Base-by-base conservation (phyloP, 2,888 invertebrate genomes). In the Toxonevra muliebris region DNA sequence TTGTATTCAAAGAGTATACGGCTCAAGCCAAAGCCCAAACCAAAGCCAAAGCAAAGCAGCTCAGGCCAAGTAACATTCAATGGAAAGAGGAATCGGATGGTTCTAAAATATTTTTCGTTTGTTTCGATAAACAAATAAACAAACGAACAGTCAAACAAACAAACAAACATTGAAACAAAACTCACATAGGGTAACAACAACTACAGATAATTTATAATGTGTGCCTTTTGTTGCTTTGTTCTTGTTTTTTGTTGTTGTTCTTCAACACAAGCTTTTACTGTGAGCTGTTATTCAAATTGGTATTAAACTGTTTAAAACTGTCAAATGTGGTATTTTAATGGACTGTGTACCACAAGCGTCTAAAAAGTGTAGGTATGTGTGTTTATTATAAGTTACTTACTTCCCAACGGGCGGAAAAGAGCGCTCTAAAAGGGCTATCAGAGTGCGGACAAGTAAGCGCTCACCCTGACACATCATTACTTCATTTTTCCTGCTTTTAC, bases 311-410 rank as follows among this genome's bases (percentile, higher is more conserved):
- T 48, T 30, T 58, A 59, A 66, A 50, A 57, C 48, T 61, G 66
- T 66, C 55, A 55, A 61, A 45, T 61, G 50, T 61, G 54, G 50
- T 41, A 60, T 60, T 61, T 66, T 54, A 66, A 66, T 61, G 43
- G 61, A 60, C 45, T 53, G 40, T 13, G 42, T 52, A n/a, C n/a
- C 11, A 11, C 48, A 15, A n/a, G 5, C 48, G 8, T 10, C 15
- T 48, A 48, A 15, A n/a, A 48, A 7, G 13, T 48, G 13, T 15
- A 48, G 5, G 48, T 48, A 48, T 48, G 11, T 8, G 48, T 48
- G 15, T 13, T 48, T 13, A 48, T 15, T 48, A 15, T 1, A 15
- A 13, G 1, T 48, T 11, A 15, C 48, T n/a, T 48, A 48, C 12
- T 11, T 45, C 45, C 45, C 45, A 1, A 12, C 12, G 45, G 45